A percentile compares a stretch with the other conserved stretches of the same genome.
These are phyloP conservation scores for Erithacus rubecula DNA, from an alignment of 2,797 vertebrate species.

Conservation along the genomic window DNA sequence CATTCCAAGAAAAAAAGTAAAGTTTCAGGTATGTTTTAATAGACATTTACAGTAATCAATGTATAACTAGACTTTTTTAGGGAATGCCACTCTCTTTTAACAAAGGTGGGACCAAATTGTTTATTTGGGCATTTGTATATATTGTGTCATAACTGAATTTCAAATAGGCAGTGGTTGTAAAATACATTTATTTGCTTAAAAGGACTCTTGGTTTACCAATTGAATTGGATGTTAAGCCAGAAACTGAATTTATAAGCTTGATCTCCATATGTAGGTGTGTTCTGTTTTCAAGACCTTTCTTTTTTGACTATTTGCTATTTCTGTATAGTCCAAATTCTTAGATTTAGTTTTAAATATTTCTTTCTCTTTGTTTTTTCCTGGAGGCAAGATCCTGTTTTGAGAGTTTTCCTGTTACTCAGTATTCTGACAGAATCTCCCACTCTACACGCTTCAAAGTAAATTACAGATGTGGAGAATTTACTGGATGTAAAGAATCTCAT, in stretches of 20 bases:
- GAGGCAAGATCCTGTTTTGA: background rate
- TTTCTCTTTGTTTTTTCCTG: background rate
- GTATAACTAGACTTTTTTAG: background rate
- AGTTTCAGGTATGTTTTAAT: conserved; percentile 87
- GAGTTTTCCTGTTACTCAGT: background rate
- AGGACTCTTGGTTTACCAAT: background rate
- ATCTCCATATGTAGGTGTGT: background rate
- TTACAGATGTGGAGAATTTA: background rate
- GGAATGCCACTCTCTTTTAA: background rate
- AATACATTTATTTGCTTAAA: background rate
- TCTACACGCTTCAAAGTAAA: background rate
- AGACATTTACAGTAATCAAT: background rate
- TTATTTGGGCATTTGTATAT: background rate
- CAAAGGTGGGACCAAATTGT: background rate
- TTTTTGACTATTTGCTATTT: background rate
- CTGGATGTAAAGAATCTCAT: background rate
- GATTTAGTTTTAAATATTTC: background rate
- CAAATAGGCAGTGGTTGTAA: background rate
- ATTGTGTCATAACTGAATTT: background rate
- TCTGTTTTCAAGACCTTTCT: background rate
- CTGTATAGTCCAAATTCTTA: background rate
- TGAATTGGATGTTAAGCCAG: background rate
- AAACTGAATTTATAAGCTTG: background rate
- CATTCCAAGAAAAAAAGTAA: conserved; percentile 91
- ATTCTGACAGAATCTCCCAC: background rate